Base-by-base conservation (phyloP, 2,797 vertebrate genomes). In the Mus caroli region DNA sequence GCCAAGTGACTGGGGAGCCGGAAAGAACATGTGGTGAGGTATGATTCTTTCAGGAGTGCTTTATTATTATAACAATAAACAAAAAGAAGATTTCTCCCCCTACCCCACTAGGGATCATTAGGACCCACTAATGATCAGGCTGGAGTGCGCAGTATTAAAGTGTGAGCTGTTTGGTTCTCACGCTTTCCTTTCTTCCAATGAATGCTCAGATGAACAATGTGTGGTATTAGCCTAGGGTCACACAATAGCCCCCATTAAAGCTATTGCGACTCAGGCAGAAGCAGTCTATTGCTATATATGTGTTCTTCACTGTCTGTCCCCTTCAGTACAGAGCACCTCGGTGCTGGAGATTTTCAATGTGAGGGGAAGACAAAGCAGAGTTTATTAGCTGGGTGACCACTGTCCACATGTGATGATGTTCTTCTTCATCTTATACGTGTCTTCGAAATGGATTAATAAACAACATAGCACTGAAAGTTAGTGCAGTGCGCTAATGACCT, bases 1-100 rank as follows among this genome's bases (percentile, higher is more conserved):
- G 76, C 60, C 78, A 13, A 89, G 54, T 28, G 79, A 46, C 14
- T 19, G 52, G 64, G 75, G n/a, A 88, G 26, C 77, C 88, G 11
- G 92, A 91, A 94, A 94, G 87, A 90, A 80, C 95, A 67, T 75
- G 31, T 26, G 62, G 80, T 54, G 91, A 97, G 92, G 79, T 92
- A 94, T 94, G 82, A 92, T 71, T 7, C n/a, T 64, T 50, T 95
- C 86, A 76, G 43, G 58, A 73, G 17, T 84, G 87, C 77, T 90
- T 95, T 73, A 92, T 83, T 93, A 75, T 92, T 96, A 64, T n/a
- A 92, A 56, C 6, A 88, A 60, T 91, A 96, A 91, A 43, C 50
- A 52, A 93, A 83, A 96, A 60, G 31, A 73, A 88, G 24, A 24
- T 67, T 54, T 96, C 50, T 71, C 3, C 19, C 31, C 31, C 0